phyloP scores from a whole-genome alignment of 2,888 invertebrate species.

The Eurytoma adleriae region DNA sequence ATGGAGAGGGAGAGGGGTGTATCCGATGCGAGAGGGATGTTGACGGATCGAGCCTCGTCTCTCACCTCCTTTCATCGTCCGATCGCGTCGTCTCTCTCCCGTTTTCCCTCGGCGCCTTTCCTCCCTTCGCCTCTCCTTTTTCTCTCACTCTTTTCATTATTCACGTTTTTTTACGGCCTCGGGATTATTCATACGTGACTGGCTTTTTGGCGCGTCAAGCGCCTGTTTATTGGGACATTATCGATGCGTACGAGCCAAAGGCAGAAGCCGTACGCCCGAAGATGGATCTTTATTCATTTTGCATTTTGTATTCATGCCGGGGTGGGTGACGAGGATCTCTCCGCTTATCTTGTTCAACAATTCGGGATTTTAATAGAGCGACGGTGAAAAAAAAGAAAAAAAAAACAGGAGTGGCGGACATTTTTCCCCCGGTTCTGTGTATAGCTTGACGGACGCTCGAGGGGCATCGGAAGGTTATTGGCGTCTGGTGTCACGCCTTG shows the following conservation, averaged over 20 bases:
- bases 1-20: neutral
- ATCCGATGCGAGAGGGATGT: neutral
- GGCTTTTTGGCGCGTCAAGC: conserved; percentile 8
- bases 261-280: neutral
- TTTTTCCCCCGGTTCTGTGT: too few relatives aligned
- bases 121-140: neutral
- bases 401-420: too few relatives aligned
- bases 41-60: neutral
- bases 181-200: conserved; percentile 27
- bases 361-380: too few relatives aligned
- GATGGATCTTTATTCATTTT: conserved; percentile 11
- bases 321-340: neutral
- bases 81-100: neutral
- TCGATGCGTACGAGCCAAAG: conserved; percentile 2
- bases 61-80: neutral
- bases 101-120: neutral
- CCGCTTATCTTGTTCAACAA: neutral
- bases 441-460: too few relatives aligned
- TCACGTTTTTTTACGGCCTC: neutral
- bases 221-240: conserved; percentile 17
- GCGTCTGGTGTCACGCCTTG: too few relatives aligned
- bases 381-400: too few relatives aligned
- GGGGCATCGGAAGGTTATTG: too few relatives aligned
- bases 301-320: too few relatives aligned
- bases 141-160: neutral